Conservation (phyloP, 2,797 vertebrate genomes). For the Notolabrus celidotus region DNA sequence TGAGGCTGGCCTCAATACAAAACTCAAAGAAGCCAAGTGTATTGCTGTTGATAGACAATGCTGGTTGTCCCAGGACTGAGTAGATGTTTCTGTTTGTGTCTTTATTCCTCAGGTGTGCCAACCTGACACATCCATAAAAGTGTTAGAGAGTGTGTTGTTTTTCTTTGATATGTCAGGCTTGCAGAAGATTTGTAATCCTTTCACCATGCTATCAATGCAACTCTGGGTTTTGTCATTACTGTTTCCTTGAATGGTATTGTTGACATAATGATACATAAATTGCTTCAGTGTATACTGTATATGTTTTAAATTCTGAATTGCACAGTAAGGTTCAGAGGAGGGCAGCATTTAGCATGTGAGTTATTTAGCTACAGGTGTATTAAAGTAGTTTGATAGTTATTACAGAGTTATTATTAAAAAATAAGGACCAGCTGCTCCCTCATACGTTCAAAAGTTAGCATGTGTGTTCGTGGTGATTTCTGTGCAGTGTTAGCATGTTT, state of each 20-base stretch:
- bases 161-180: slow-evolving; percentile 20
- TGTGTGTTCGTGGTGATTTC: slow-evolving; percentile 49
- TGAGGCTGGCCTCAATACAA: slow-evolving; percentile 66
- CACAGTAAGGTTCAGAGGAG: slow-evolving; percentile 23
- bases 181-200: slow-evolving; percentile 3
- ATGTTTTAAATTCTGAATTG: slow-evolving; percentile 2
- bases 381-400: too few species aligned
- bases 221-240: neutral
- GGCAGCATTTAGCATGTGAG: slow-evolving; percentile 17
- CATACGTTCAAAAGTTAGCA: slow-evolving; percentile 32
- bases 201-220: slow-evolving; percentile 18
- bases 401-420: too few species aligned
- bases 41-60: slow-evolving; percentile 58
- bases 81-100: slow-evolving; percentile 1
- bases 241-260: neutral
- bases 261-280: neutral
- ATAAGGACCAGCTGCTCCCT: slow-evolving; percentile 17
- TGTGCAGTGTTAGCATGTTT: slow-evolving; percentile 60
- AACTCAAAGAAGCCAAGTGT: slow-evolving; percentile 39
- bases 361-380: neutral
- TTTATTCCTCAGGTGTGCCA: slow-evolving; percentile 32
- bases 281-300: slow-evolving; percentile 5
- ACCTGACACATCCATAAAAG: slow-evolving; percentile 1
- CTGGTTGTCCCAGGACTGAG: slow-evolving; percentile 41
- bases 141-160: neutral